phyloP scores from a whole-genome alignment of 2,797 vertebrate genomes.

The Acanthis flammea region DNA sequence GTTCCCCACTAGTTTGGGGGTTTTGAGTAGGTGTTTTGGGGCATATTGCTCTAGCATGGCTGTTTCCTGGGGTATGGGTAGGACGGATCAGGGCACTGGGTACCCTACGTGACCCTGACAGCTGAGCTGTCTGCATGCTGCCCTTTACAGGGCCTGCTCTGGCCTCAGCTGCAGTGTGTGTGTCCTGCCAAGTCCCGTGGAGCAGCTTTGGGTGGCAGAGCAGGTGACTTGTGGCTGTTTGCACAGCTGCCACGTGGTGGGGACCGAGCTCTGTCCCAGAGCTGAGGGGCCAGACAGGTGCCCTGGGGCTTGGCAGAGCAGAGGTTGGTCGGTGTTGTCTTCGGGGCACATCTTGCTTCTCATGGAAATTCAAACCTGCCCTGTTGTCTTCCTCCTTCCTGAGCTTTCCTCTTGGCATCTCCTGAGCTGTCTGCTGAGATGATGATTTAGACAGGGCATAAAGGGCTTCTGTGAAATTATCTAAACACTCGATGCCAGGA shows the following conservation, averaged over 20 bases:
- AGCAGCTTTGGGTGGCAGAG: neutral
- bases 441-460: neutral
- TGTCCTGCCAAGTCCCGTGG: neutral
- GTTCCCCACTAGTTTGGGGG: accelerated
- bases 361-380: neutral
- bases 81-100: neutral
- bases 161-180: no score
- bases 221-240: neutral
- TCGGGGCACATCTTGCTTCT: neutral
- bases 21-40: neutral
- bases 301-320: neutral
- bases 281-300: neutral
- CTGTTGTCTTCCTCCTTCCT: neutral
- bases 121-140: neutral
- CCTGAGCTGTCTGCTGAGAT: neutral
- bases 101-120: neutral
- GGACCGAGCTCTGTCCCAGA: neutral
- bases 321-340: neutral
- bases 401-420: neutral
- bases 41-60: neutral
- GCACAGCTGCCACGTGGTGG: neutral
- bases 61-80: neutral
- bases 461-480: neutral
- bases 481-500: neutral
- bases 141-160: neutral